Evolutionary conservation across 2,113 vertebrate genomes (phyloP).

Genomic region (Oncorhynchus keta): DNA sequence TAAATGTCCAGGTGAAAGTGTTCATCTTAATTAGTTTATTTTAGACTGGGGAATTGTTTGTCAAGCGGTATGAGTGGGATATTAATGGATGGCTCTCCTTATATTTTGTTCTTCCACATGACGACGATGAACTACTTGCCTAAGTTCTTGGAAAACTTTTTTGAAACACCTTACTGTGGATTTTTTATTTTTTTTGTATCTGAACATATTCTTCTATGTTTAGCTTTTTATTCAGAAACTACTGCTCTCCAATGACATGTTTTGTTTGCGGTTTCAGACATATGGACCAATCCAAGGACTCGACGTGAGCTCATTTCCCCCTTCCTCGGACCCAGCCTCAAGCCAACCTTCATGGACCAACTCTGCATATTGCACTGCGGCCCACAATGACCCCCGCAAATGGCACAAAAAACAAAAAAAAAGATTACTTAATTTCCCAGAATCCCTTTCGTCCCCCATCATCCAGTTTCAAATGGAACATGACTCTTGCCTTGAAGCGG

Average conservation of each 20-base stretch:
- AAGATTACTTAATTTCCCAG: background rate
- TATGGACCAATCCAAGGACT: background rate
- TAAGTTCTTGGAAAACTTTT: no score
- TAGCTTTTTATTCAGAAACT: background rate
- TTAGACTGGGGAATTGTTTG: no score
- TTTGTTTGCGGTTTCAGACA: slow-evolving; percentile 4
- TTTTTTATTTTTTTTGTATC: no score
- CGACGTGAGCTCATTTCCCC: background rate
- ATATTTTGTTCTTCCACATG: no score
- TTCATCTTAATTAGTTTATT: no score
- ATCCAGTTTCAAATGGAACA: background rate
- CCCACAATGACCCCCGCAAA: background rate
- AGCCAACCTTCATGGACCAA: background rate
- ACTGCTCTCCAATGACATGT: background rate
- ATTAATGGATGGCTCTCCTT: no score
- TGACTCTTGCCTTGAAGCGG: background rate
- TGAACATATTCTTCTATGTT: background rate
- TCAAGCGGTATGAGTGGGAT: no score
- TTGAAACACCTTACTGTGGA: no score
- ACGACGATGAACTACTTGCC: no score
- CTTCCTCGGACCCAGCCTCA: background rate
- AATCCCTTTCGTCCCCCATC: slow-evolving; percentile 1
- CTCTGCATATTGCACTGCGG: background rate
- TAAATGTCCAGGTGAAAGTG: no score
- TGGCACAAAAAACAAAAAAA: no score